Base-by-base conservation (phyloP, 2,797 vertebrate genomes). In the Cryptoblepharus egeriae region DNA sequence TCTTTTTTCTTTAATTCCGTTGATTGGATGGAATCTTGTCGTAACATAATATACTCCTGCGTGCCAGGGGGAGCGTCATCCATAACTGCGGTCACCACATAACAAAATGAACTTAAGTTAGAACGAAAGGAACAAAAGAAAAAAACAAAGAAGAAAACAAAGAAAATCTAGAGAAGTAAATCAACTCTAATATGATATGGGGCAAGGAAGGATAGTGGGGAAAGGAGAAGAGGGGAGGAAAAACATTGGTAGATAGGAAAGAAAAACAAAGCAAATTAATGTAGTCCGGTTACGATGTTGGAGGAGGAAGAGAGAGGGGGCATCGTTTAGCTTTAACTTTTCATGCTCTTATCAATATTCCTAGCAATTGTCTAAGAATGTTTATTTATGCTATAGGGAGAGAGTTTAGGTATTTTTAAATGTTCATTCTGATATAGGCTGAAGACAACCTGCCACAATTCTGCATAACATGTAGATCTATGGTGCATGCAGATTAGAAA, bases 21-120 rank as follows among this genome's bases (percentile, higher is more conserved):
- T 89, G 98, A 99, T 96, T 99, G 98, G 98, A 99, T 98, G 96
- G 98, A 99, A 97, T 99, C 98, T 98, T 99, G 98, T 95, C 98
- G 98, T 97, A 99, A 98, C 98, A 99, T 99, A 99, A 99, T 99
- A 98, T 99, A 99, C 97, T 99, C 98, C 98, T 99, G 98, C 95
- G 98, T 99, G 98, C 97, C 98, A 97, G 98, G 96, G 94, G 95
- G 97, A 95, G 97, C 98, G 95, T 99, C 98, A 99, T 99, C 98
- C 98, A 98, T 97, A 98, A 99, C 98, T 99, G 98, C 92, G 96
- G 96, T 97, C 96, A 95, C 97, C 97, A 98, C 97, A 98, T 94
- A 99, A 99, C 98, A 99, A 97, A 99, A 99, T 97, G 98, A 99
- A 98, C 95, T 97, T 93, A 95, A 96, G 97, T 99, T 99, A 98